Conservation (phyloP, 2,888 invertebrate species). For the Nomada goodeniana region DNA sequence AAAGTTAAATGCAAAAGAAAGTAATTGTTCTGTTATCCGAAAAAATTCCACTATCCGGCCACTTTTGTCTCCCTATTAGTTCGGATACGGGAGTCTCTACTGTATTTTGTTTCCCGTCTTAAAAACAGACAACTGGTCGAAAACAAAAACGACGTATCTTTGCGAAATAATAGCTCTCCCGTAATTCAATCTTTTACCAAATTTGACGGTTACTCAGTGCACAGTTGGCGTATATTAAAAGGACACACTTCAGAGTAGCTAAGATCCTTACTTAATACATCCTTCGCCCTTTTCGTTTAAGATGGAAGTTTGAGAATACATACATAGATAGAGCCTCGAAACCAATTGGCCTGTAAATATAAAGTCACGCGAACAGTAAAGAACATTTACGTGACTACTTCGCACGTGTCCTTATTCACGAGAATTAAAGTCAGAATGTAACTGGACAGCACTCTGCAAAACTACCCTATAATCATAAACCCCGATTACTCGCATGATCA, state of each 20-base stretch:
- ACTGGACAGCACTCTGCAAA: slow-evolving; percentile 37
- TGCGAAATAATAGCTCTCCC: too few species aligned
- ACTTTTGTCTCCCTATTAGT: not conserved
- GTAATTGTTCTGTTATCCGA: not conserved
- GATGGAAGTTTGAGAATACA: not conserved
- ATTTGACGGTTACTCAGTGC: too few species aligned
- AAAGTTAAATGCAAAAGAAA: not conserved
- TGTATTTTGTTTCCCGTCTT: too few species aligned
- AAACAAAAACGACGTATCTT: too few species aligned
- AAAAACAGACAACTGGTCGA: too few species aligned
- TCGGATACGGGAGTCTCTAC: not conserved
- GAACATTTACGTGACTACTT: slow-evolving; percentile 31
- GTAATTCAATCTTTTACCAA: too few species aligned
- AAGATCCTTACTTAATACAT: too few species aligned
- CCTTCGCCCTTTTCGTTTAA: too few species aligned
- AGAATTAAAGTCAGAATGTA: slow-evolving; percentile 28
- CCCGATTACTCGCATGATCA: slow-evolving; percentile 41
- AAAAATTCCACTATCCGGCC: not conserved
- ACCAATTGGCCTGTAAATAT: not conserved
- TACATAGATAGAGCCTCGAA: not conserved
- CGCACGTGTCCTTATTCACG: slow-evolving; percentile 28
- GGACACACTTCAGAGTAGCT: too few species aligned
- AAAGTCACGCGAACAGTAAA: not conserved
- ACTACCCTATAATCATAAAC: slow-evolving; percentile 52
- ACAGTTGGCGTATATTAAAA: too few species aligned